These are phyloP conservation scores for Mizuhopecten yessoensis DNA, from an alignment of 1,140 invertebrate species.

Conservation along the genomic window DNA sequence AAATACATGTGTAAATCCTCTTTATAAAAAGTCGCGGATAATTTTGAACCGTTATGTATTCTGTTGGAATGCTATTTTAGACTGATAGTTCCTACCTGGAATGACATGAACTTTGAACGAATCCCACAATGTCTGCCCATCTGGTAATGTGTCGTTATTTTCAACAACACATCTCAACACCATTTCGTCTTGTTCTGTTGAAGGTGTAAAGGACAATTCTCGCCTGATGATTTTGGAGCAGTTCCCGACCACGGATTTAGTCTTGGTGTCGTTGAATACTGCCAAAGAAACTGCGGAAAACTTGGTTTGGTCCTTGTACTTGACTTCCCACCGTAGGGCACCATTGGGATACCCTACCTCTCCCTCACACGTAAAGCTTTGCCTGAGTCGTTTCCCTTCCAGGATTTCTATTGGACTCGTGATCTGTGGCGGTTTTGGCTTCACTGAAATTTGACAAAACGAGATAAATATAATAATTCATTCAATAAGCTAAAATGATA, in stretches of 20 bases:
- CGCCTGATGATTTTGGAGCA: slow-evolving; percentile 49
- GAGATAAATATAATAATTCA: background rate
- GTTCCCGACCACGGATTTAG: slow-evolving; percentile 22
- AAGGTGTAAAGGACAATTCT: slow-evolving; percentile 54
- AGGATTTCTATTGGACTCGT: slow-evolving; percentile 57
- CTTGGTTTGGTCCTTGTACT: slow-evolving; percentile 26
- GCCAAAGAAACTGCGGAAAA: slow-evolving; percentile 30
- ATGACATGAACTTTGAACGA: slow-evolving; percentile 54
- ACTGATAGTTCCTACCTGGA: slow-evolving; percentile 64
- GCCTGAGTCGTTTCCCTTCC: slow-evolving; percentile 43
- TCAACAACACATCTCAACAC: slow-evolving; percentile 58
- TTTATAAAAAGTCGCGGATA: too few species aligned
- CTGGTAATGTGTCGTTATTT: slow-evolving; percentile 47
- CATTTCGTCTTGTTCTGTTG: slow-evolving; percentile 51
- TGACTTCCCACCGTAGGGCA: slow-evolving; percentile 47
- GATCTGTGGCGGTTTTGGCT: slow-evolving; percentile 57
- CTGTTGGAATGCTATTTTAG: too few species aligned
- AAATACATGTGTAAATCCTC: too few species aligned
- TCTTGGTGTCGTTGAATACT: slow-evolving; percentile 37
- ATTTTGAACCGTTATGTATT: too few species aligned
- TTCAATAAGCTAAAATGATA: background rate
- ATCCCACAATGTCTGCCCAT: slow-evolving; percentile 43
- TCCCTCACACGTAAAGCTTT: slow-evolving; percentile 54
- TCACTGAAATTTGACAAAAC: slow-evolving; percentile 45
- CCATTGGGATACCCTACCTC: slow-evolving; percentile 61